Percentiles rank a stretch among this genome's conserved stretches.
phyloP scores from a whole-genome alignment of 2,888 invertebrate species.

The Erebia epiphron region DNA sequence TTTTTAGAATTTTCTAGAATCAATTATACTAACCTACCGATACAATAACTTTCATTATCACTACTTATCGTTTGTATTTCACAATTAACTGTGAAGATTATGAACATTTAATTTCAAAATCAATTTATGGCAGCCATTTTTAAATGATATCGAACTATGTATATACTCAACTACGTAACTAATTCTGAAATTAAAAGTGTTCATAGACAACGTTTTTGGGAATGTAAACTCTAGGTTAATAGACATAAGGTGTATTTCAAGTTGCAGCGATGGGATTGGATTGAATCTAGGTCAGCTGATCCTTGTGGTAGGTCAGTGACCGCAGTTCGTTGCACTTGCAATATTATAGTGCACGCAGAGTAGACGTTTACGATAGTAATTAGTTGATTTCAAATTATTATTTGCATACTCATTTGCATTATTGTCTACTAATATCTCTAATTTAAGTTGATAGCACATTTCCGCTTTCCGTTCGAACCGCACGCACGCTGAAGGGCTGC shows the following conservation, averaged over 20 bases:
- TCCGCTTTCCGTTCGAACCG: neutral
- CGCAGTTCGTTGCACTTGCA: slow-evolving; percentile 50
- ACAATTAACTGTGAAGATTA: slow-evolving; percentile 15
- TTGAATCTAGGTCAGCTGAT: slow-evolving; percentile 48
- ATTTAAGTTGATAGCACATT: neutral
- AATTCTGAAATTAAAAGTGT: slow-evolving; percentile 25
- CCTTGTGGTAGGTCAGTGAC: slow-evolving; percentile 66
- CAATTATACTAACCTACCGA: neutral
- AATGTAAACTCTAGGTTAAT: slow-evolving; percentile 5
- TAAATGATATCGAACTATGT: slow-evolving; percentile 8
- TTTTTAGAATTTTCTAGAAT: neutral
- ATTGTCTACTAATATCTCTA: slow-evolving; percentile 14
- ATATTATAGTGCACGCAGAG: slow-evolving; percentile 45
- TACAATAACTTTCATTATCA: neutral
- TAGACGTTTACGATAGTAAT: slow-evolving; percentile 39
- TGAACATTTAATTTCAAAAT: slow-evolving; percentile 15
- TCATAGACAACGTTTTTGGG: neutral
- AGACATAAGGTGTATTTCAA: neutral
- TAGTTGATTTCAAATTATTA: slow-evolving; percentile 33
- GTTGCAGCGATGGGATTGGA: neutral
- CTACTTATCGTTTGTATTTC: slow-evolving; percentile 10
- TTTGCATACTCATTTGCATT: slow-evolving; percentile 23
- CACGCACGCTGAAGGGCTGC: neutral
- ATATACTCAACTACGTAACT: slow-evolving; percentile 16
- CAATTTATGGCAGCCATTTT: slow-evolving; percentile 13